Base-by-base conservation (phyloP, 2,113 vertebrate genomes). In the Scophthalmus maximus region DNA sequence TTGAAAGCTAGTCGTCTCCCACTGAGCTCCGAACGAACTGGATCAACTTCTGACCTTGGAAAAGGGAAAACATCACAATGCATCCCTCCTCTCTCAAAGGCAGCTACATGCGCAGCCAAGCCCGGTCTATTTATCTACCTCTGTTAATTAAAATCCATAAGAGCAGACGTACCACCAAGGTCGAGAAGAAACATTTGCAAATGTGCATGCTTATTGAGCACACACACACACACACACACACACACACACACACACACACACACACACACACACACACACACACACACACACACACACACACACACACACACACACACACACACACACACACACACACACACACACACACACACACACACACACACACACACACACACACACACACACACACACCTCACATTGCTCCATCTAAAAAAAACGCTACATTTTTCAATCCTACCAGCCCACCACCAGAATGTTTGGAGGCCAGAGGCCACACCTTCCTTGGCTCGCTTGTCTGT, bases 71-170 rank as follows among this genome's bases (percentile, higher is more conserved):
- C 32, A 49, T 60, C 49, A 67, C 46, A 68, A 26, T 36, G 27
- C 8, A 6, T 29, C 50, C 4, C 10, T 26, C 65, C 5, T 25
- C 58, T 29, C 55, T 70, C 52, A 67, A 68, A 60, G 6, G 4
- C 55, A 30, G 34, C 70, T 22, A 11, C 47, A 46, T n/a, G n/a
- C n/a, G n/a, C n/a, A n/a, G n/a, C n/a, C n/a, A n/a, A n/a, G n/a
- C 18, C 62, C 30, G 36, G 26, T 68, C 80, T 62, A 69, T 80
- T 85, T 83, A 77, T 79, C 66, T 32, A 22, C 36, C 44, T 32
- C 61, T 64, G 36, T 67, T 88, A 90, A 89, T 89, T 86, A 83
- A 83, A 84, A 89, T 86, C 83, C 76, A 76, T 46, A 78, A 60
- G 79, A 76, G 77, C 74, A 84, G 77, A 82, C 32, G 38, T 75